Conservation (phyloP, 2,888 invertebrate species). For the Ephialtes manifestator region DNA sequence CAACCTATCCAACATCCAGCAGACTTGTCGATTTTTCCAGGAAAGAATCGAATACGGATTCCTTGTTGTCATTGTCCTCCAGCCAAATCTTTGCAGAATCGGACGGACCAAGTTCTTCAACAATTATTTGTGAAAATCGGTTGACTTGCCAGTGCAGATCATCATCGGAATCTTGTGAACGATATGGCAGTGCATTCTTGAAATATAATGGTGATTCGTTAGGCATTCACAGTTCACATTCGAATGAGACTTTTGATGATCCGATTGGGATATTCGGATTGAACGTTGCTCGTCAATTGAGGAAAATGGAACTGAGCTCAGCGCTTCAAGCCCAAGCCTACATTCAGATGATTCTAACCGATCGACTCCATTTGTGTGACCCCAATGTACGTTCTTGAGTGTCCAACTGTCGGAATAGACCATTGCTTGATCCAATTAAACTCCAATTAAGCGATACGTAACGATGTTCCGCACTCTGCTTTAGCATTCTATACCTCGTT, state of each 20-base stretch:
- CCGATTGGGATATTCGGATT: slow-evolving; percentile 73
- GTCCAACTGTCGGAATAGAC: slow-evolving; percentile 34
- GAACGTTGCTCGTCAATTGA: slow-evolving; percentile 69
- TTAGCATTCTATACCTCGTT: slow-evolving; percentile 21
- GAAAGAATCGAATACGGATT: slow-evolving; percentile 8
- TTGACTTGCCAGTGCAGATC: background rate
- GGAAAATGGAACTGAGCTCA: slow-evolving; percentile 64
- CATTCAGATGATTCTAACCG: slow-evolving; percentile 72
- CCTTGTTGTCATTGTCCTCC: slow-evolving; percentile 23
- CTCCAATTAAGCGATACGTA: slow-evolving; percentile 56
- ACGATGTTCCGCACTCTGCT: slow-evolving; percentile 24
- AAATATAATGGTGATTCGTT: slow-evolving; percentile 28
- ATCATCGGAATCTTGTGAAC: background rate
- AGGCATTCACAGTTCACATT: slow-evolving; percentile 8
- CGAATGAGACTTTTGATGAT: slow-evolving; percentile 50
- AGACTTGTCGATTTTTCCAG: slow-evolving; percentile 26
- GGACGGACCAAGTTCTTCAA: slow-evolving; percentile 37
- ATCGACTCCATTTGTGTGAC: slow-evolving; percentile 26
- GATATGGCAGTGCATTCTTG: background rate
- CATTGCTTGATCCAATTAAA: slow-evolving; percentile 55
- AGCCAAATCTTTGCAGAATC: background rate
- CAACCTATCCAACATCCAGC: slow-evolving; percentile 1
- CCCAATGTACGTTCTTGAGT: slow-evolving; percentile 46
- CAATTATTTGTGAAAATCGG: slow-evolving; percentile 35
- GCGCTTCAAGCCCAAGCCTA: slow-evolving; percentile 70